phyloP scores from a whole-genome alignment of 2,888 invertebrate genomes.

The Rhingia campestris region DNA sequence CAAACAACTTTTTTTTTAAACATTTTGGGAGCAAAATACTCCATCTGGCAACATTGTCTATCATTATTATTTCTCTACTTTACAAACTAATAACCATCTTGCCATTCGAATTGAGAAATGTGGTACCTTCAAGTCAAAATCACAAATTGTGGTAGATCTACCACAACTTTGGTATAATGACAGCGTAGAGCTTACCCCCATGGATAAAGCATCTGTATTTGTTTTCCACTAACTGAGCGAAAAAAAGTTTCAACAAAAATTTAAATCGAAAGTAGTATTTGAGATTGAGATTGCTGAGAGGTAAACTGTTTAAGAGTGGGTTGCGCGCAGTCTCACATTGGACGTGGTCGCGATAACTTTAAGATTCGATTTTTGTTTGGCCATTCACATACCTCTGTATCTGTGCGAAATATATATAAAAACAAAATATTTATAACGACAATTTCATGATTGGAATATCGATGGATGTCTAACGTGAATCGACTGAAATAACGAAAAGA shows the following conservation, averaged over 20 bases:
- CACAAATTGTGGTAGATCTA: no score
- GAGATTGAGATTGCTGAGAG: constrained; percentile 20
- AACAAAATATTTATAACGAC: constrained; percentile 15
- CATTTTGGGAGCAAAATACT: no score
- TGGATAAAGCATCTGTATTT: constrained; percentile 55
- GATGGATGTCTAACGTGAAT: constrained; percentile 47
- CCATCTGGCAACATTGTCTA: no score
- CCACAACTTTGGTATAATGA: no score
- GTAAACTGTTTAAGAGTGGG: constrained; percentile 68
- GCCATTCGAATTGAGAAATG: no score
- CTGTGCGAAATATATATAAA: constrained; percentile 19
- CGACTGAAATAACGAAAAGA: constrained; percentile 28
- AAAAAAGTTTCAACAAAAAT: constrained; percentile 48
- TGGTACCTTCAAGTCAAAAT: no score
- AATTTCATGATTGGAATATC: constrained; percentile 40
- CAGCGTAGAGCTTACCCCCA: constrained; percentile 4
- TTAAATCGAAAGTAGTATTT: constrained; percentile 58
- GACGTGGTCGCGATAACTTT: constrained; percentile 75
- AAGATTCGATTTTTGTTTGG: constrained; percentile 18
- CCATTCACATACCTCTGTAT: constrained; percentile 42
- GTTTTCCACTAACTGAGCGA: constrained; percentile 21
- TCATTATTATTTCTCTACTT: no score
- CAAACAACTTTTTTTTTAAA: no score
- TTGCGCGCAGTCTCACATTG: constrained; percentile 76
- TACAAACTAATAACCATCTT: no score